Percentiles rank a stretch among this genome's conserved stretches.
Conservation (phyloP, 2,797 vertebrate genomes). For the Poeciliopsis turneri region DNA sequence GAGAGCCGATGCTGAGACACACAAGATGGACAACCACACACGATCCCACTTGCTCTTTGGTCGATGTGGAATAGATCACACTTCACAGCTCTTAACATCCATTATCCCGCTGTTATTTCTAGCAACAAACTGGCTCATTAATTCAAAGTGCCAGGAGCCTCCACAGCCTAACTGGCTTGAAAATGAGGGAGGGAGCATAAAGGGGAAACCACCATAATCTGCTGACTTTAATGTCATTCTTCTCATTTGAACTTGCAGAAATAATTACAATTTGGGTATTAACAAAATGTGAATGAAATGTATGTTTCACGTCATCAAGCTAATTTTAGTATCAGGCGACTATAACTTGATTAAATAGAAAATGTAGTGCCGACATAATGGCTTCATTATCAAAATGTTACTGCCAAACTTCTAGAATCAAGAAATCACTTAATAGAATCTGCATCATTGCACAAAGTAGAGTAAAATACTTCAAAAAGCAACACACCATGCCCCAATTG, state of each 20-base stretch:
- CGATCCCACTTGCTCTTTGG: background rate
- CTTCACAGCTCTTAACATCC: constrained; percentile 24
- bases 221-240: background rate
- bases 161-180: background rate
- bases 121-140: constrained; percentile 28
- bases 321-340: background rate
- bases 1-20: background rate
- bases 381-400: background rate
- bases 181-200: background rate
- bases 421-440: background rate
- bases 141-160: constrained; percentile 15
- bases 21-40: background rate
- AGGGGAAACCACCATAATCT: background rate
- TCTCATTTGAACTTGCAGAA: background rate
- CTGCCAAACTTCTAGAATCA: background rate
- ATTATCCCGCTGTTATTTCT: constrained; percentile 23
- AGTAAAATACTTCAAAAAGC: background rate
- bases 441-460: background rate
- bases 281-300: background rate
- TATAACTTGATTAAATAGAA: background rate
- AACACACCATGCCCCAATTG: background rate
- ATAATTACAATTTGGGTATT: background rate
- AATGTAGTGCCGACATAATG: background rate
- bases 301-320: background rate
- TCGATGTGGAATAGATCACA: constrained; percentile 4